Evolutionary conservation across 2,113 vertebrate species (phyloP), one percentile per base, ranked within the genome.

Genomic region (Sebastes schlegelii): DNA sequence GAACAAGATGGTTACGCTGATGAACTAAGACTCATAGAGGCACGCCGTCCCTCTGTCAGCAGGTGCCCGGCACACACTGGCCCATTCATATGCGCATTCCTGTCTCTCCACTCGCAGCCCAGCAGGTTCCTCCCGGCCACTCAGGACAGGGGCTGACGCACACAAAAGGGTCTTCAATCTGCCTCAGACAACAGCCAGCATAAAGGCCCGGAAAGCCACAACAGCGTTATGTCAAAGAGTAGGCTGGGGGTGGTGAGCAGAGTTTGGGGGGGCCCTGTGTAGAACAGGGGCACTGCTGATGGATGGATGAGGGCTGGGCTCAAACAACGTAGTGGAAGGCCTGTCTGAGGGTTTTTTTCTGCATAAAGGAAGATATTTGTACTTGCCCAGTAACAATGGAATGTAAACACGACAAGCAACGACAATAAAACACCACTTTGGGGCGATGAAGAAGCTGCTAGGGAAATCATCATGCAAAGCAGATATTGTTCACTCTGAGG

Each of bases 381-480:
- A 90, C 91, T 93, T 80, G 87, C 85, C 79, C 61, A 14, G 87
- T 90, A 79, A 94, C 88, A 92, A 91, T 93, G 89, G 91, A 94
- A 92, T 93, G 93, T 88, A 94, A 94, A 93, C 93, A 94, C 49
- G 68, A 74, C 62, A 66, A 60, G 73, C 21, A 4, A 65, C 90
- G 81, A 92, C 93, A 93, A 94, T 94, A 90, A 91, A 86, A 86
- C 88, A 76, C 72, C 88, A 90, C 90, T 90, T 90, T 89, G 78
- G 86, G 88, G 80, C 71, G 73, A 89, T 84, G 87, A 90, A 92
- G 91, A 92, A 90, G 91, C 91, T 88, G 87, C 84, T 86, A 96
- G 94, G 95, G 89, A 95, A 96, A 95, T 94, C 72, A 86, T 81
- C 90, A 95, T 95, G 95, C 95, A 96, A 96, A 96, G 90, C 40